Evolutionary conservation across 92 coral and sea anemone species (phyloP).

Genomic region (Montipora capitata): DNA sequence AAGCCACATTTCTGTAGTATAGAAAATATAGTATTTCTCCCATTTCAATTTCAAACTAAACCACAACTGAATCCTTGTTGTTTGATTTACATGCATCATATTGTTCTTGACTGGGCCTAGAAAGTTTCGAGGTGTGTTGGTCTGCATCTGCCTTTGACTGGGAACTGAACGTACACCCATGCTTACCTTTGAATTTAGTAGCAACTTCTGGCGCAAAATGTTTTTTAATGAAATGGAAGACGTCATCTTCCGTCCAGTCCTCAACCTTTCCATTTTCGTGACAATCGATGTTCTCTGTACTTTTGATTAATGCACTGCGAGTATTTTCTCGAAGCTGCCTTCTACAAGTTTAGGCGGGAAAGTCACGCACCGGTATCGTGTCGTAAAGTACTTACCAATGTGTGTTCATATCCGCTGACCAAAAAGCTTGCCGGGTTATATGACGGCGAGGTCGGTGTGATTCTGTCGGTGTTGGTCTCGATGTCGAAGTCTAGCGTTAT

Average conservation of each 20-base stretch:
- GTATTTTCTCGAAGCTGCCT: background rate
- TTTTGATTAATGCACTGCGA: background rate
- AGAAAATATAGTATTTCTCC: background rate
- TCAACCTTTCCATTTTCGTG: background rate
- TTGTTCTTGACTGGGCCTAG: background rate
- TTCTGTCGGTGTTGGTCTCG: background rate
- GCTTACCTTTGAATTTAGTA: conserved; percentile 42
- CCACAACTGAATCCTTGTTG: background rate
- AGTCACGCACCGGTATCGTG: background rate
- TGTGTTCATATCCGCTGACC: background rate
- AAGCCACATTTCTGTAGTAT: background rate
- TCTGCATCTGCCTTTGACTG: background rate
- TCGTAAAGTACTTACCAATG: background rate
- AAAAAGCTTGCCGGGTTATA: conserved; percentile 19
- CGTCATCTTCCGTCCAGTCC: conserved; percentile 28
- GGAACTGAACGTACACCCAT: background rate
- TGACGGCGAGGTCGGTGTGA: background rate
- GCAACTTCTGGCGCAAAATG: conserved; percentile 52
- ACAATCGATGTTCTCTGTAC: too few relatives aligned
- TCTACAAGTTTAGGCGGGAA: conserved; percentile 13
- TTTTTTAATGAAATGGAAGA: conserved; percentile 1
- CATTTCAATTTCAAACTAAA: background rate
- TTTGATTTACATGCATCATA: background rate
- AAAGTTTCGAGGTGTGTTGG: background rate
- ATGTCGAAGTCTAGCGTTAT: background rate